A percentile compares a stretch with the other conserved stretches of the same genome.
Evolutionary conservation across 2,888 invertebrate species (phyloP).

Genomic region (Amphimallon solstitiale): DNA sequence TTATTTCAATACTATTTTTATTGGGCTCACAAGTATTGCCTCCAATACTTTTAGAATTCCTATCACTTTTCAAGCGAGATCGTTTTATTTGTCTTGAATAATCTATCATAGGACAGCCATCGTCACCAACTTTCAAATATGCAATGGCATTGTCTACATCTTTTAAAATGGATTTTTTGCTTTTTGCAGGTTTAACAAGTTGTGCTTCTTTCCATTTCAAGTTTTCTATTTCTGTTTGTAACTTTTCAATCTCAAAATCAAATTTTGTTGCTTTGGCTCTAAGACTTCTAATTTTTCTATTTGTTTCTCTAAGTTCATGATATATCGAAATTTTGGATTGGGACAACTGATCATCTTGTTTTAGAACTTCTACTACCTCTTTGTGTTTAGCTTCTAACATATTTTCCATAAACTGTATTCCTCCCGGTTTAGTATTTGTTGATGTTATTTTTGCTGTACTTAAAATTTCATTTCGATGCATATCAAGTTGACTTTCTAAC

Average conservation of each 20-base stretch:
- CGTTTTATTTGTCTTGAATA: constrained; percentile 21
- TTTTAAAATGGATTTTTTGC: neutral
- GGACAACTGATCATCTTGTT: constrained; percentile 38
- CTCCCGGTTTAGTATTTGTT: constrained; percentile 22
- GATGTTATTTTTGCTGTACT: constrained; percentile 20
- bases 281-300: constrained; percentile 46
- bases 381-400: constrained; percentile 39
- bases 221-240: constrained; percentile 21
- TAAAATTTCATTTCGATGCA: constrained; percentile 41
- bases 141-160: neutral
- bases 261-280: constrained; percentile 41
- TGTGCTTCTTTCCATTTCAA: neutral
- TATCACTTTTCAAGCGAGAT: neutral
- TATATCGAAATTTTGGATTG: constrained; percentile 40
- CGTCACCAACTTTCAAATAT: neutral
- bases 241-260: constrained; percentile 39
- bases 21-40: neutral
- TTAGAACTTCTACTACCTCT: constrained; percentile 43
- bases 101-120: constrained; percentile 8
- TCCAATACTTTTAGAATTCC: neutral
- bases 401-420: constrained; percentile 28
- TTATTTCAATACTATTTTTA: constrained; percentile 7
- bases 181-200: neutral
- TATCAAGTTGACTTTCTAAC: constrained; percentile 43
- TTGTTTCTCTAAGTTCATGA: constrained; percentile 42